These are phyloP conservation scores for Passer montanus DNA, from an alignment of 2,113 vertebrate species.

Conservation along the genomic window DNA sequence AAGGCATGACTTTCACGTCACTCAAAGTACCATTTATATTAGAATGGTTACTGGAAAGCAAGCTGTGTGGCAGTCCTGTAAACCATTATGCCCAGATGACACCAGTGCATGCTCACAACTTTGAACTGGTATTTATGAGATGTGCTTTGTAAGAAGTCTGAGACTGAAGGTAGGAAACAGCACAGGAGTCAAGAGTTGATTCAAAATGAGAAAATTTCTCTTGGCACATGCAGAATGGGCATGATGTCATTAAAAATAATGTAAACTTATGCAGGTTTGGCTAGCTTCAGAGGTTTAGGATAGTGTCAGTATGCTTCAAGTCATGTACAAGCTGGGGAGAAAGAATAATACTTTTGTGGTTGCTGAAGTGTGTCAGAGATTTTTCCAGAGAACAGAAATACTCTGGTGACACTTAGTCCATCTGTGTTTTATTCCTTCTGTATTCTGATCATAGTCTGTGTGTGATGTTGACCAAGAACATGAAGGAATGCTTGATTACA, in stretches of 20 bases:
- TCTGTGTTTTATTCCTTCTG: neutral
- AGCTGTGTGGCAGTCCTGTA: neutral
- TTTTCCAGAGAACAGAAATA: neutral
- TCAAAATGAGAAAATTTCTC: neutral
- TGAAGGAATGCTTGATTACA: neutral
- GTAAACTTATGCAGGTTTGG: neutral
- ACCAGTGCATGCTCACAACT: neutral
- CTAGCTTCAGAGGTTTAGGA: neutral
- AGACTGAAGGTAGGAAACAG: neutral
- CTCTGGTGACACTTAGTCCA: accelerated
- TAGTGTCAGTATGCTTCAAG: neutral
- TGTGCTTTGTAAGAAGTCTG: neutral
- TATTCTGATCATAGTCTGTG: neutral
- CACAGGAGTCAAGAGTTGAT: neutral
- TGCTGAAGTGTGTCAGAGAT: neutral
- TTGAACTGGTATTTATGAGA: neutral
- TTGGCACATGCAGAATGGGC: neutral
- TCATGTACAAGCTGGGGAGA: neutral
- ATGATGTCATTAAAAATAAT: neutral
- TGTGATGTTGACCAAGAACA: neutral
- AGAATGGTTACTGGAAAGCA: neutral
- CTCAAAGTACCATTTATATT: neutral
- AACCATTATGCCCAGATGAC: neutral
- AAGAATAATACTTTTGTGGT: neutral
- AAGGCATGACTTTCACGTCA: neutral